These are phyloP conservation scores for Tretioscincus oriximinensis DNA, from an alignment of 2,113 vertebrate species.

Conservation along the genomic window DNA sequence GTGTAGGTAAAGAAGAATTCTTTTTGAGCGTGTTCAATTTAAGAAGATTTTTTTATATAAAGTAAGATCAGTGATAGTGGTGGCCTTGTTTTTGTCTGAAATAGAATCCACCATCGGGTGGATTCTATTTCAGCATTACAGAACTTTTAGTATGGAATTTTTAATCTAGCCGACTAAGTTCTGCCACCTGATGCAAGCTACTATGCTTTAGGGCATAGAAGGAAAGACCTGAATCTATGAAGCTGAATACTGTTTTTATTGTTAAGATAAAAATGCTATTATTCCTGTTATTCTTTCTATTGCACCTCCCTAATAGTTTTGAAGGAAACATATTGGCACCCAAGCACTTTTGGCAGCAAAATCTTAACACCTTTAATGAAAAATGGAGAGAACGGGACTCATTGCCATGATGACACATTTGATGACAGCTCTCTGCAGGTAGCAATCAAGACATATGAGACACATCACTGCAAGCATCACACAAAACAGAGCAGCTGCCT, in stretches of 20 bases:
- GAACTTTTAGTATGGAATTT: too few relatives aligned
- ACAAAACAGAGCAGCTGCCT: not conserved
- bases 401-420: not conserved
- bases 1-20: too few relatives aligned
- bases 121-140: too few relatives aligned
- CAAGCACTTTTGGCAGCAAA: not conserved
- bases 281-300: not conserved
- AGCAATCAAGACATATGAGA: constrained; percentile 20
- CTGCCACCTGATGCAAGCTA: not conserved
- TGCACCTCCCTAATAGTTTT: not conserved
- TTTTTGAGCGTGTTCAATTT: too few relatives aligned
- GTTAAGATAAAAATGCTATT: not conserved
- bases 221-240: not conserved
- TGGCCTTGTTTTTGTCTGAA: too few relatives aligned
- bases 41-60: too few relatives aligned
- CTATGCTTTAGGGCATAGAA: not conserved
- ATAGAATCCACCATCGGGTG: too few relatives aligned
- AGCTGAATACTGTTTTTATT: too few relatives aligned
- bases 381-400: constrained; percentile 16
- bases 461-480: not conserved
- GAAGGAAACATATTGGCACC: not conserved
- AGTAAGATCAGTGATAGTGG: too few relatives aligned
- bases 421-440: constrained; percentile 7
- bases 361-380: not conserved
- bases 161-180: not conserved